Percentiles rank a stretch among this genome's conserved stretches.
phyloP scores from a whole-genome alignment of 2,888 invertebrate genomes.

The Polia nebulosa region DNA sequence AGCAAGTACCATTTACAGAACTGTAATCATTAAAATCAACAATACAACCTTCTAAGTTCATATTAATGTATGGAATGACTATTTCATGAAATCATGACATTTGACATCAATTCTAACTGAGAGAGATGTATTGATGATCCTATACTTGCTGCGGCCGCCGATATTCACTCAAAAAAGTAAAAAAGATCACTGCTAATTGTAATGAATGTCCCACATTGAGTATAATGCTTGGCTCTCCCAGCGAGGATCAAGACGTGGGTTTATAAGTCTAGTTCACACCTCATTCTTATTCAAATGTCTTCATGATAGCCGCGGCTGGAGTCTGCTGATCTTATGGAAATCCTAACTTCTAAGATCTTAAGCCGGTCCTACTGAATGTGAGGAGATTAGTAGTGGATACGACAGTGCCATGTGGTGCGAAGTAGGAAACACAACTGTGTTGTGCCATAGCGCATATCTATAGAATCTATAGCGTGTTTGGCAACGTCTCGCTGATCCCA shows the following conservation, averaged over 20 bases:
- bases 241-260: not conserved
- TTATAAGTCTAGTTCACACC: conserved; percentile 56
- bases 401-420: not conserved
- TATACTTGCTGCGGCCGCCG: too few species aligned
- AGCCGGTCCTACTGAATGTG: conserved; percentile 14
- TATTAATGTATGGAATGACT: too few species aligned
- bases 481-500: too few species aligned
- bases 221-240: not conserved
- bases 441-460: not conserved
- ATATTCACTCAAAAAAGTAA: too few species aligned
- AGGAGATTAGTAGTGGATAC: not conserved
- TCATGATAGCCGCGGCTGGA: not conserved
- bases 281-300: conserved; percentile 53
- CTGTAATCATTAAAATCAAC: too few species aligned
- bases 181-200: not conserved
- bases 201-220: not conserved
- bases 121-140: too few species aligned
- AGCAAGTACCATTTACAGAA: too few species aligned
- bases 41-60: too few species aligned
- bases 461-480: too few species aligned
- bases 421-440: not conserved
- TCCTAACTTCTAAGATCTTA: not conserved
- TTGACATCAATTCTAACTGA: too few species aligned
- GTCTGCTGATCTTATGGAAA: conserved; percentile 20
- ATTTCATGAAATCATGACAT: too few species aligned